Percentiles rank a stretch among this genome's conserved stretches.
These are phyloP conservation scores for Aleadryas rufinucha DNA, from an alignment of 2,113 vertebrate species.

Conservation along the genomic window DNA sequence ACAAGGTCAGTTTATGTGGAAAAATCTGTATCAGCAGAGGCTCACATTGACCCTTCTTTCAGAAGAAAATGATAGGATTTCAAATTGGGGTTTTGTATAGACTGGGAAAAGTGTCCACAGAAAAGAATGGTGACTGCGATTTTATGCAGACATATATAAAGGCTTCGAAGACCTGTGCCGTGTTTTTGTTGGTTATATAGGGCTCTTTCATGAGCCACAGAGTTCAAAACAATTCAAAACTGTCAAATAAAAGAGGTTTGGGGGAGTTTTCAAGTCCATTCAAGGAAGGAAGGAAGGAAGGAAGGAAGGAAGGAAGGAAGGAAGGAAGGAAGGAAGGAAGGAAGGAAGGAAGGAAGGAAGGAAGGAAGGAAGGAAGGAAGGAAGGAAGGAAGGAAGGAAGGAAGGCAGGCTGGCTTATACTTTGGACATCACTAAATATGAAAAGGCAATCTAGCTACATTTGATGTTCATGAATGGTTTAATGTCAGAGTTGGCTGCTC, in stretches of 20 bases:
- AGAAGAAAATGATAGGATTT: not conserved
- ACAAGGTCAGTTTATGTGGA: not conserved
- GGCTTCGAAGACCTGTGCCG: not conserved
- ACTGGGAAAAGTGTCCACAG: not conserved
- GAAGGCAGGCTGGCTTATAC: accelerated
- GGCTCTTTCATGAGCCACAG: not conserved
- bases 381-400: not conserved
- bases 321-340: not conserved
- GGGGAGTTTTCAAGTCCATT: not conserved
- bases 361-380: too few relatives aligned
- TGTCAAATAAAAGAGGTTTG: not conserved
- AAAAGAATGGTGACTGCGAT: not conserved
- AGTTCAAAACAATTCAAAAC: not conserved
- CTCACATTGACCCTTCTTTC: not conserved
- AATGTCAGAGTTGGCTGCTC: not conserved
- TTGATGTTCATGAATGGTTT: not conserved
- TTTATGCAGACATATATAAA: not conserved
- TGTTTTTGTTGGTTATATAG: not conserved
- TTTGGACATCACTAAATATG: not conserved
- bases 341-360: too few relatives aligned
- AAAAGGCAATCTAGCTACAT: not conserved
- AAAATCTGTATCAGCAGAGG: not conserved
- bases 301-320: not conserved
- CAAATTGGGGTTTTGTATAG: not conserved
- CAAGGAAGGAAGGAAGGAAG: too few relatives aligned